Evolutionary conservation across 2,888 invertebrate species (phyloP), one percentile per base, ranked within the genome.

Genomic region (Leucophenga maculata): DNA sequence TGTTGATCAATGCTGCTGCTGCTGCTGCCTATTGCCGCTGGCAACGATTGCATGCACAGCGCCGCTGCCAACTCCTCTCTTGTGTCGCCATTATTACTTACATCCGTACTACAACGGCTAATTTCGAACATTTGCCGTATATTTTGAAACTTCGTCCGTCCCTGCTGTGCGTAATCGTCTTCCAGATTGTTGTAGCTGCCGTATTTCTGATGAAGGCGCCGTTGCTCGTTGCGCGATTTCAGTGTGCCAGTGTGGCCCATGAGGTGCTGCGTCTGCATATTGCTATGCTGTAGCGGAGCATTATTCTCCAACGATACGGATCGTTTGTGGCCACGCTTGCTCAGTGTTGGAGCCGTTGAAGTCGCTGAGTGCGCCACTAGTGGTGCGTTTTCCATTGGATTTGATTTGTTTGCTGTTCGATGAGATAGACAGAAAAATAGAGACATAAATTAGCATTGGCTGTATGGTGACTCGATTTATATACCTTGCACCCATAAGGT

Each of bases 101-200:
- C 60, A 59, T 55, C 65, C 66, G 73, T 73, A 50, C 74, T 75
- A 16, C 71, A 78, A 59, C 85, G 83, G 57, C 84, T 87, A 64
- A 84, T 74, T 78, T 88, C 88, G 67, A 88, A 88, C 87, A 88
- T 88, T 80, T 87, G 88, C 14, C 88, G 83, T 18, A 88, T 86
- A 66, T 87, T 88, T 69, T 88, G 86, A 75, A 88, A 88, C 76
- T 88, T 88, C 68, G 76, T 80, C 55, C 88, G 88, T 70, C 86
- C 82, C 65, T 86, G 86, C 6, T 80, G 77, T 18, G 31, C 13
- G 14, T 82, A 84, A 65, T 88, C 88, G 52, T 87, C 88, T 50
- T 86, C 86, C 69, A 88, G 75, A 72, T 88, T 88, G 70, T 80
- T 87, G 69, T 88, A 85, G 69, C 88, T 88, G 69, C 88, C 87